Evolutionary conservation across 2,113 vertebrate genomes (phyloP), one percentile per base, ranked within the genome.

Genomic region (Tetraodon nigroviridis): DNA sequence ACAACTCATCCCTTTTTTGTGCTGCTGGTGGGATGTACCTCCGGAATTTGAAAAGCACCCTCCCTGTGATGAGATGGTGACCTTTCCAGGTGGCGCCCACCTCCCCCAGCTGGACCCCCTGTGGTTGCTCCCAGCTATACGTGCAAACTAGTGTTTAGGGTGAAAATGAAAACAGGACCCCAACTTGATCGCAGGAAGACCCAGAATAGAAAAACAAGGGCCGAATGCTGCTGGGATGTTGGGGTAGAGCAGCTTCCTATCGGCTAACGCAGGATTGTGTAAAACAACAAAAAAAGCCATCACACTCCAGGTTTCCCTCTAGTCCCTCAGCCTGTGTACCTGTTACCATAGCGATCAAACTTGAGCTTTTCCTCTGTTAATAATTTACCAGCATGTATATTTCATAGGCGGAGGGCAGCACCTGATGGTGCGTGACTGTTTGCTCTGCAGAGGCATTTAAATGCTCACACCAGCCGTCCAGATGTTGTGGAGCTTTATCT

Each of bases 331-430:
- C n/a, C 29, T 32, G 29, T 32, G 32, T 37, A 37, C 32, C 73
- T n/a, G 44, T 46, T 71, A 70, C 61, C 61, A 69, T 65, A 68
- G 71, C 49, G 54, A 67, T 78, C 49, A 24, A 57, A 64, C 32
- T 18, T 64, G 18, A 19, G 16, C 21, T 62, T 71, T 67, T 63
- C 58, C 59, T 16, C 52, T 49, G 44, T 81, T 17, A 83, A 87
- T 83, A 73, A 82, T 83, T 78, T 45, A 87, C 32, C 29, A 47
- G 49, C 65, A 74, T 85, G 45, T 82, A 74, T 87, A 71, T 86
- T 85, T 86, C 19, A 81, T 54, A 21, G 50, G 27, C 52, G 2
- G 17, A 55, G 58, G 68, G 52, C 61, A 78, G 49, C 58, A 32
- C 51, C 57, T 58, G 54, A 37, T n/a, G 44, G 66, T 22, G 54